Conservation (phyloP, 2,888 invertebrate species). For the Apotomis betuletana region DNA sequence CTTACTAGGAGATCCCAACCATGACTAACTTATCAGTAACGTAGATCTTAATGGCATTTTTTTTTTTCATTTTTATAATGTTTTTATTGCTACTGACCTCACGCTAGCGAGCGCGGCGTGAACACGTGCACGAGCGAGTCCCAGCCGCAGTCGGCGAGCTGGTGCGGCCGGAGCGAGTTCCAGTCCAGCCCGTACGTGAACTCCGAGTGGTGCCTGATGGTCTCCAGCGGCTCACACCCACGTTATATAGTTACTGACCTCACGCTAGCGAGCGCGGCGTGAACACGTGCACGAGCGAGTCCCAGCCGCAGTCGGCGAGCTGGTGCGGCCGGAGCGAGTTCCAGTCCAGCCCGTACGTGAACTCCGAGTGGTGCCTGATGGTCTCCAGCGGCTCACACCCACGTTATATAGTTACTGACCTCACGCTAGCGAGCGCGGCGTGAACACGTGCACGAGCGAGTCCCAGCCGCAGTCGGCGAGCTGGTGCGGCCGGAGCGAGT, state of each 20-base stretch:
- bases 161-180: slow-evolving; percentile 87
- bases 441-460: slow-evolving; percentile 89
- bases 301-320: slow-evolving; percentile 73
- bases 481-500: slow-evolving; percentile 86
- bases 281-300: neutral
- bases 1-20: no score
- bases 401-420: slow-evolving; percentile 72
- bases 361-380: slow-evolving; percentile 91
- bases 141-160: slow-evolving; percentile 78
- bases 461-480: slow-evolving; percentile 95
- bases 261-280: neutral
- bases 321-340: slow-evolving; percentile 87
- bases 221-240: slow-evolving; percentile 87
- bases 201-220: slow-evolving; percentile 91
- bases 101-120: neutral
- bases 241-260: slow-evolving; percentile 58
- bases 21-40: no score
- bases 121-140: neutral
- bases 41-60: no score
- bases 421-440: slow-evolving; percentile 79
- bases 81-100: slow-evolving; percentile 49
- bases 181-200: slow-evolving; percentile 94
- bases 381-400: slow-evolving; percentile 88
- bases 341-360: slow-evolving; percentile 94
- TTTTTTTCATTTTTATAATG: no score